Percentiles rank a stretch among this genome's conserved stretches.
These are phyloP conservation scores for Presbytis comata DNA, from an alignment of 2,797 vertebrate species.

Conservation along the genomic window DNA sequence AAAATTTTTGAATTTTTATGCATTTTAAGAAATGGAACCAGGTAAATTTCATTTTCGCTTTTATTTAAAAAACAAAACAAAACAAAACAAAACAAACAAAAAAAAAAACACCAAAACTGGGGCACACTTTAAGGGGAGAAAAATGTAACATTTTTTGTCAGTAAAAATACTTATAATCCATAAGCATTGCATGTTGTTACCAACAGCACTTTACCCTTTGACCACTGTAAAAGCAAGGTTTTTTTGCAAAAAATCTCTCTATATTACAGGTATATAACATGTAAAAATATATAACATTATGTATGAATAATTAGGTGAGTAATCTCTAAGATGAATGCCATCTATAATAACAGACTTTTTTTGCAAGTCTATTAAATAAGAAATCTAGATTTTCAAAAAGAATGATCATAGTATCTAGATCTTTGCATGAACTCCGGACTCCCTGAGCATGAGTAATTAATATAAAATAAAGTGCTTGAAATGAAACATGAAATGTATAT, in stretches of 20 bases:
- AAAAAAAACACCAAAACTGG: neutral
- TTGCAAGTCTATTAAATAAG: neutral
- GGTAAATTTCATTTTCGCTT: conserved; percentile 33
- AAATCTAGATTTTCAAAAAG: neutral
- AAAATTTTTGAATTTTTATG: no score
- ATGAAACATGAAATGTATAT: neutral
- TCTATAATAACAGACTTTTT: neutral
- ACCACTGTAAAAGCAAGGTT: neutral
- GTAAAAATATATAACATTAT: neutral
- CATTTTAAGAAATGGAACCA: neutral
- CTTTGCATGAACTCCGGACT: neutral
- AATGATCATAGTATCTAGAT: neutral
- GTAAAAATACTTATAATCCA: neutral
- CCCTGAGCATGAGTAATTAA: neutral
- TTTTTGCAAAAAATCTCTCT: neutral
- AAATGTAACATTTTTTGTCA: neutral
- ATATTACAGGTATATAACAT: neutral
- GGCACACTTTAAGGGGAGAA: neutral
- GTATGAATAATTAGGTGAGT: neutral
- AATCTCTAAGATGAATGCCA: neutral
- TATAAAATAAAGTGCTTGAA: neutral
- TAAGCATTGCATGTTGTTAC: neutral
- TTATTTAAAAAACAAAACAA: neutral
- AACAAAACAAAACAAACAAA: neutral
- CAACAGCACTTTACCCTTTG: neutral